A percentile compares a stretch with the other conserved stretches of the same genome.
Conservation (phyloP, 2,797 vertebrate species). For the Melanotaenia nigrans region DNA sequence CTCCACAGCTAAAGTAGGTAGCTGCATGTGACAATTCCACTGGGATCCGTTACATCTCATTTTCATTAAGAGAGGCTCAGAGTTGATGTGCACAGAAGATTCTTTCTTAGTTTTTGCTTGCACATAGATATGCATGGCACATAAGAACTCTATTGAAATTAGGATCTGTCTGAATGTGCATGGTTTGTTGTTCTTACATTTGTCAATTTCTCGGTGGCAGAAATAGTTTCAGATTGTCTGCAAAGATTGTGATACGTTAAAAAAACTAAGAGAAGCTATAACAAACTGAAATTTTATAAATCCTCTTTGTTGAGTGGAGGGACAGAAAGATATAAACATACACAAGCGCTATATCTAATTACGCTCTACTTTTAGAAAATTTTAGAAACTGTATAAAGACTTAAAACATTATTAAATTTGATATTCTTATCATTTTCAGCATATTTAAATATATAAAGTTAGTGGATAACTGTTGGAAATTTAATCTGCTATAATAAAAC, state of each 20-base stretch:
- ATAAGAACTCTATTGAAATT: slow-evolving; percentile 25
- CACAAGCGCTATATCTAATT: background rate
- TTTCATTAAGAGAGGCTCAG: slow-evolving; percentile 26
- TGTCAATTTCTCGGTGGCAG: slow-evolving; percentile 34
- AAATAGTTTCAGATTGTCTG: slow-evolving; percentile 35
- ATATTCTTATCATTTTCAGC: background rate
- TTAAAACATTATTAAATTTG: too few relatives aligned
- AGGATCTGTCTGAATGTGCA: slow-evolving; percentile 58
- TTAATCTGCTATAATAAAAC: background rate
- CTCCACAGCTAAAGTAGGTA: slow-evolving; percentile 85
- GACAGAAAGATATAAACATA: background rate
- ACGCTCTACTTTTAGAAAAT: background rate
- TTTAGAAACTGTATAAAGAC: too few relatives aligned
- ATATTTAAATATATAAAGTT: background rate
- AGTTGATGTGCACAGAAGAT: slow-evolving; percentile 17
- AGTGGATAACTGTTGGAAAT: background rate
- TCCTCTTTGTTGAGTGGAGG: background rate
- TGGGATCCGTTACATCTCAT: slow-evolving; percentile 32
- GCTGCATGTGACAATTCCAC: slow-evolving; percentile 8
- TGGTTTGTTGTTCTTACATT: slow-evolving; percentile 52
- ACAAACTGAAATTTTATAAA: background rate
- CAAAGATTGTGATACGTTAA: slow-evolving; percentile 17
- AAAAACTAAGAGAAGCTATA: background rate
- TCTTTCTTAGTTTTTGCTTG: slow-evolving; percentile 48
- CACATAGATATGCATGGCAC: slow-evolving; percentile 59